A percentile compares a stretch with the other conserved stretches of the same genome.
Conservation (phyloP, 1,140 invertebrate species). For the Anoplophora glabripennis region DNA sequence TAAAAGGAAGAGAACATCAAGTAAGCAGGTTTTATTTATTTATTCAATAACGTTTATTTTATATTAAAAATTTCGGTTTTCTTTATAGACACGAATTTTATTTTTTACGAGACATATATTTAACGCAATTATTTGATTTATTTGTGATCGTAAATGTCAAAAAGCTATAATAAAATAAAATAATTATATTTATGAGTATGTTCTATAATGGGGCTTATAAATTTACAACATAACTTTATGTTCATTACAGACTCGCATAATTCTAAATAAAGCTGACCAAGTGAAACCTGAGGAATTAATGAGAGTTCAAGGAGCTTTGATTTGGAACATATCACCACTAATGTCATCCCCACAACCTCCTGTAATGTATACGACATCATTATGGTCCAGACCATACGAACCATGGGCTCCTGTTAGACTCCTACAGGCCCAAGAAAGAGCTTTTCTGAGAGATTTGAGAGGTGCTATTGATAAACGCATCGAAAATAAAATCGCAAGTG, state of each 20-base stretch:
- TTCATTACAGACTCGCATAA: slow-evolving; percentile 74
- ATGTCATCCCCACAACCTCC: slow-evolving; percentile 93
- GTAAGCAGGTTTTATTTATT: slow-evolving; percentile 47
- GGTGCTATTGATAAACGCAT: slow-evolving; percentile 82
- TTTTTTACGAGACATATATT: too few species aligned
- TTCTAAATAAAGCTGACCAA: slow-evolving; percentile 93
- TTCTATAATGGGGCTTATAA: slow-evolving; percentile 4
- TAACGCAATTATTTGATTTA: not conserved
- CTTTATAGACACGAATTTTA: too few species aligned
- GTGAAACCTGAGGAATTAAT: slow-evolving; percentile 90
- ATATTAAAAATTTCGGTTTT: too few species aligned
- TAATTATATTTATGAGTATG: too few species aligned
- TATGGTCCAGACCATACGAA: slow-evolving; percentile 86
- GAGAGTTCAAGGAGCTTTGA: slow-evolving; percentile 87
- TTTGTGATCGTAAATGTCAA: not conserved
- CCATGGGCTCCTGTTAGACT: slow-evolving; percentile 71
- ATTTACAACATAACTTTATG: not conserved
- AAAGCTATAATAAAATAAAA: not conserved
- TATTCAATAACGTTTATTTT: too few species aligned
- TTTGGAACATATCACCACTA: slow-evolving; percentile 94
- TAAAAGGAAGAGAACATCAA: slow-evolving; percentile 89
- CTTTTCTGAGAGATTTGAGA: slow-evolving; percentile 80
- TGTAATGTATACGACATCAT: slow-evolving; percentile 87
- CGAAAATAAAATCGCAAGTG: slow-evolving; percentile 91
- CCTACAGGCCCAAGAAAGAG: slow-evolving; percentile 82